These are phyloP conservation scores for Bovichtus diacanthus DNA, from an alignment of 2,797 vertebrate genomes.

Conservation along the genomic window DNA sequence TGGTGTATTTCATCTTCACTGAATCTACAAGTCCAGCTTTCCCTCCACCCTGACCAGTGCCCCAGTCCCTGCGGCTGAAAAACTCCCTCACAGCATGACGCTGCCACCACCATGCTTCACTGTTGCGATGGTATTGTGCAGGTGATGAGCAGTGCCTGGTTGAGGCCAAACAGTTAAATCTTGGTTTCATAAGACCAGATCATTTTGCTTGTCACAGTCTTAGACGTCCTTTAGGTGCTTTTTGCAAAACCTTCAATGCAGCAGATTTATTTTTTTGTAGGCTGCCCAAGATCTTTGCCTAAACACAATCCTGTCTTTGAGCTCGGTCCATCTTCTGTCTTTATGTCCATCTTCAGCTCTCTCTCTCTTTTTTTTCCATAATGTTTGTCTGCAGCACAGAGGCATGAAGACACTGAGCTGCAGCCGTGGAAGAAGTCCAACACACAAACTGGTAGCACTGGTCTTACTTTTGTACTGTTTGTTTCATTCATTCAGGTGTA, in stretches of 20 bases:
- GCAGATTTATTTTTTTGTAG: no score
- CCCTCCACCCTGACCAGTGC: no score
- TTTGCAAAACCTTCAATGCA: no score
- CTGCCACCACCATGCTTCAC: not conserved
- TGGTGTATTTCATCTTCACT: not conserved
- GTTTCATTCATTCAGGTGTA: not conserved
- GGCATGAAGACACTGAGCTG: constrained; percentile 50
- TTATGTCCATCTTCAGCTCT: not conserved
- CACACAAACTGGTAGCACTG: constrained; percentile 25
- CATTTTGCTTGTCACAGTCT: not conserved
- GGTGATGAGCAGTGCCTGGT: not conserved
- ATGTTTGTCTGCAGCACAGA: constrained; percentile 23
- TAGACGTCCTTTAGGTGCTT: no score
- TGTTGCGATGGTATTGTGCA: not conserved
- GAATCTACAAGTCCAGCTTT: not conserved
- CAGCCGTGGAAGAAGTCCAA: constrained; percentile 45
- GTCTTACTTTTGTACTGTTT: rapidly evolving
- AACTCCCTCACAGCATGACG: not conserved
- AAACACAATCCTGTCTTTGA: no score
- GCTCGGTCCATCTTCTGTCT: no score
- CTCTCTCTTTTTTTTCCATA: no score
- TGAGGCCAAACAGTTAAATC: not conserved
- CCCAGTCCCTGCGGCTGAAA: no score
- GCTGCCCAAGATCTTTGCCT: no score
- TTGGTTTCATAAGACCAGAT: not conserved